Evolutionary conservation across 2,113 vertebrate species (phyloP).

Genomic region (Uropsilus gracilis): DNA sequence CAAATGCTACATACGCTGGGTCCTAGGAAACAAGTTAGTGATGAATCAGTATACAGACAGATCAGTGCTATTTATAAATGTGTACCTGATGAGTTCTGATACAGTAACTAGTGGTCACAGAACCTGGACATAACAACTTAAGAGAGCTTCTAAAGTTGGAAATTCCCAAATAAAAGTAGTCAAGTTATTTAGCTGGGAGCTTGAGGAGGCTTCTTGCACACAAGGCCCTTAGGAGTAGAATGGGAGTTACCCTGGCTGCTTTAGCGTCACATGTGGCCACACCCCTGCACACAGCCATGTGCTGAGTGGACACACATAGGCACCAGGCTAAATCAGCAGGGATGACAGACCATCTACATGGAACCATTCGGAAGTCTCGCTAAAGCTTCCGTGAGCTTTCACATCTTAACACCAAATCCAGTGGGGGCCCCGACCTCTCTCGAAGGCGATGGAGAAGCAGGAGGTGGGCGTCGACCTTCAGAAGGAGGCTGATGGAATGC

Average conservation of each 20-base stretch:
- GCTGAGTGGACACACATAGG: constrained; percentile 31
- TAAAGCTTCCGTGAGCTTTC: not conserved
- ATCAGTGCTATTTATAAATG: constrained; percentile 76
- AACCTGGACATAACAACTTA: constrained; percentile 57
- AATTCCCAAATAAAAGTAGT: constrained; percentile 65
- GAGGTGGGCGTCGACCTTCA: not conserved
- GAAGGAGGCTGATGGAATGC: not conserved
- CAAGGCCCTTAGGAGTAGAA: not conserved
- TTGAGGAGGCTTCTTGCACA: constrained; percentile 38
- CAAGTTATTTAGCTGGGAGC: constrained; percentile 58
- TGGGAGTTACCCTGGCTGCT: not conserved
- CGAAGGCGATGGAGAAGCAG: not conserved
- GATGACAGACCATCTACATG: not conserved
- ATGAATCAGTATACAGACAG: constrained; percentile 78
- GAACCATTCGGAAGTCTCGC: not conserved
- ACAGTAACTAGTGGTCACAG: constrained; percentile 80
- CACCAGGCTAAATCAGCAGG: constrained; percentile 63
- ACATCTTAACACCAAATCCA: not conserved
- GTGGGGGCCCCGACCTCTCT: not conserved
- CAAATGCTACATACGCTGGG: constrained; percentile 96
- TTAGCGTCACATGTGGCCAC: not conserved
- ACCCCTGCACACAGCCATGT: rapidly evolving
- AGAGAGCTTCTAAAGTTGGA: not conserved
- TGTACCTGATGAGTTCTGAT: constrained; percentile 78
- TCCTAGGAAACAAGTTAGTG: constrained; percentile 86